Base-by-base conservation (phyloP, 2,113 vertebrate genomes). In the Myrmecophaga tridactyla region DNA sequence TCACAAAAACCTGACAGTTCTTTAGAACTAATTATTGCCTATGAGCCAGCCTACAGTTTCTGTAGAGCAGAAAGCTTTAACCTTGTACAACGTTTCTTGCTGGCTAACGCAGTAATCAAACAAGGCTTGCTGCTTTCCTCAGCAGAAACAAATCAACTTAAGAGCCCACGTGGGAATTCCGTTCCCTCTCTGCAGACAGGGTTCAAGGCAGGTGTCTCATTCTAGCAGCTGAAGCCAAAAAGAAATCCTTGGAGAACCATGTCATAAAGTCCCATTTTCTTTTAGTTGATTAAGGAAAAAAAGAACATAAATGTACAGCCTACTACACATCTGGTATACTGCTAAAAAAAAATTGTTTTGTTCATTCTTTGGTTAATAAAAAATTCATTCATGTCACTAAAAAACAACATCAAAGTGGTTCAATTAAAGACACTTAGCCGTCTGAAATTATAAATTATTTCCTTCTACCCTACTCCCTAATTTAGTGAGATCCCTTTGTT, bases 311-410 rank as follows among this genome's bases (percentile, higher is more conserved):
- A 88, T 0, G 1, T 18, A 77, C 17, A 82, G 17, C 17, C 36
- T 41, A 69, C 53, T 48, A 69, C 53, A 80, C 46, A 87, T 48
- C 39, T 82, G 36, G 10, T 63, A 4, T 75, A 36, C 23, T 87
- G 72, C 75, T 34, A n/a, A 83, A 90, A 96, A 80, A 36, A 72
- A 36, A 83, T 73, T 31, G 10, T 83, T 92, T 73, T 34, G 34
- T 92, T 92, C 87, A 92, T 92, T 95, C 51, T 20, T 82, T 86
- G 39, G 56, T 82, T 86, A 92, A 80, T 95, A 63, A 91, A 95
- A 94, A 92, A 77, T 78, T 70, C 6, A 88, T 77, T 90, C 23
- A 56, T 43, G 46, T 8, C 41, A 83, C 48, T 67, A 43, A 60
- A 91, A 93, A 95, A 62, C 48, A 13, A 76, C 46, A 96, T 67